These are phyloP conservation scores for Chrysina gloriosa DNA, from an alignment of 2,888 invertebrate genomes.

Conservation along the genomic window DNA sequence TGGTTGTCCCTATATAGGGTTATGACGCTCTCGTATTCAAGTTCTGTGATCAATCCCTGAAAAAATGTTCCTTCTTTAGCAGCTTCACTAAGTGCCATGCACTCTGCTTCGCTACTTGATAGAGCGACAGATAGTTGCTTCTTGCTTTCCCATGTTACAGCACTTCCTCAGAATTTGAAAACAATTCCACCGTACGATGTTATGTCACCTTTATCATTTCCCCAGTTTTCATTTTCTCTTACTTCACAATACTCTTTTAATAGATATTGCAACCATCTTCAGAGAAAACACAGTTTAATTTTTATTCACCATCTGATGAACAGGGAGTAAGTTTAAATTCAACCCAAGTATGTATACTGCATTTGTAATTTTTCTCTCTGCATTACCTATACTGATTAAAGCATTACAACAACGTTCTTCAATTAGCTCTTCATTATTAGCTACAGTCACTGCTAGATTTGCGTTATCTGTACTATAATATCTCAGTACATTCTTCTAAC, in stretches of 20 bases:
- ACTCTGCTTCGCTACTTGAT: constrained; percentile 52
- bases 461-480: background rate
- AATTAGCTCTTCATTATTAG: background rate
- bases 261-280: background rate
- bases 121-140: constrained; percentile 44
- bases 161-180: constrained; percentile 28
- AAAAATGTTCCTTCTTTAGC: constrained; percentile 49
- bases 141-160: constrained; percentile 51
- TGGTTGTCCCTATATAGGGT: constrained; percentile 31
- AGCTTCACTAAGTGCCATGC: constrained; percentile 51
- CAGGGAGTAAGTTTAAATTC: background rate
- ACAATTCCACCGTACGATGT: constrained; percentile 46
- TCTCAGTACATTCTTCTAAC: background rate
- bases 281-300: constrained; percentile 1
- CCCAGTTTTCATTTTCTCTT: constrained; percentile 51
- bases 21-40: constrained; percentile 22
- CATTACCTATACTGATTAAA: background rate
- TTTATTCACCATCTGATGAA: background rate
- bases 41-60: constrained; percentile 29
- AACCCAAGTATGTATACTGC: too few relatives aligned
- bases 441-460: constrained; percentile 5
- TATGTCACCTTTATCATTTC: constrained; percentile 42
- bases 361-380: constrained; percentile 1
- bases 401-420: background rate
- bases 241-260: background rate